Evolutionary conservation across 37 sponge, comb jelly and placozoan genomes (phyloP).

Genomic region (Geodia barretti): DNA sequence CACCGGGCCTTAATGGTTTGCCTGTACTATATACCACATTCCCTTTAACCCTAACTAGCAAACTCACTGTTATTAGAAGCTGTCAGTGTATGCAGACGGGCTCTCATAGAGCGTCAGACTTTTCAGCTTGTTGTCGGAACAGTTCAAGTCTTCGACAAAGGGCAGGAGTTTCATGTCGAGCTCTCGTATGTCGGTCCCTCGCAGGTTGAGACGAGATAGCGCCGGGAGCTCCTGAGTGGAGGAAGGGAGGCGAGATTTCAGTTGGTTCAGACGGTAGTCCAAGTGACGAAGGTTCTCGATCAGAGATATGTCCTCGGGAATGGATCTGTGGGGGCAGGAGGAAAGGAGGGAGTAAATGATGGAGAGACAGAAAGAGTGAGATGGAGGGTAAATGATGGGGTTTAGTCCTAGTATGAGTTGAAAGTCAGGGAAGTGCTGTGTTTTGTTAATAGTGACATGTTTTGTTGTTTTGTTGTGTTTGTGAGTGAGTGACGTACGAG

Average conservation of each 20-base stretch:
- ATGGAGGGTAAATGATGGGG: too few relatives aligned
- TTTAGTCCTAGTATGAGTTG: too few relatives aligned
- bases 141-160: slow-evolving; percentile 36
- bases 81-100: slow-evolving; percentile 34
- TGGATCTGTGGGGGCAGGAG: too few relatives aligned
- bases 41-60: too few relatives aligned
- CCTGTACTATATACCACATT: too few relatives aligned
- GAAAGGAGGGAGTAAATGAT: slow-evolving; percentile 7
- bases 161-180: slow-evolving; percentile 24
- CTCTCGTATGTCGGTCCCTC: slow-evolving; percentile 42
- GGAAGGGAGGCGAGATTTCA: slow-evolving; percentile 32
- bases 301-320: slow-evolving; percentile 65
- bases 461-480: slow-evolving; percentile 5
- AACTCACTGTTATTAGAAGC: slow-evolving; percentile 77
- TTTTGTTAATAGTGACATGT: too few relatives aligned
- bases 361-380: too few relatives aligned
- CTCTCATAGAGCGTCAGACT: slow-evolving; percentile 45
- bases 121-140: slow-evolving; percentile 45
- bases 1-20: too few relatives aligned
- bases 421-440: too few relatives aligned
- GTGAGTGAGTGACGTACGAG: slow-evolving; percentile 29
- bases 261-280: slow-evolving; percentile 71
- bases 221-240: slow-evolving; percentile 25
- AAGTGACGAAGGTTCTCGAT: slow-evolving; percentile 64
- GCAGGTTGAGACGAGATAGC: slow-evolving; percentile 56